Conservation (phyloP, 2,888 invertebrate species). For the Ophioninae sp. region DNA sequence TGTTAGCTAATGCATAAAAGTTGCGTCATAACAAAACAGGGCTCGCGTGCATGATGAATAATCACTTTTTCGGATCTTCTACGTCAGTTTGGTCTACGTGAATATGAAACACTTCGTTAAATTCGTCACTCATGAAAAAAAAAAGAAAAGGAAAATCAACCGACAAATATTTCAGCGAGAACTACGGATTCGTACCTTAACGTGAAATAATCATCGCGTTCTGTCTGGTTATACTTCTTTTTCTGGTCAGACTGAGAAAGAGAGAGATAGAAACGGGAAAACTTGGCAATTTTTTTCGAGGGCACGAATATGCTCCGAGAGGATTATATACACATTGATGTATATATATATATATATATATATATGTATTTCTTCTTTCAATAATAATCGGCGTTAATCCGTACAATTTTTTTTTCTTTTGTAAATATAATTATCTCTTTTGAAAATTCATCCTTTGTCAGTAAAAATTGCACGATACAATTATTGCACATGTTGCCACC, state of each 20-base stretch:
- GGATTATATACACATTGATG: conserved; percentile 61
- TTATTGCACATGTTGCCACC: conserved; percentile 74
- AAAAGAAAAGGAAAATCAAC: background rate
- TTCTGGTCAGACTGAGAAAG: conserved; percentile 50
- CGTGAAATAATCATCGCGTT: conserved; percentile 48
- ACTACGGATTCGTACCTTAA: conserved; percentile 54
- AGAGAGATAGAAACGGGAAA: conserved; percentile 36
- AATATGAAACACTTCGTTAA: conserved; percentile 26
- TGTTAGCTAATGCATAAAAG: background rate
- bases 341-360: conserved; percentile 71
- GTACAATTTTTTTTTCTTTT: conserved; percentile 68
- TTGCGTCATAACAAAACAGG: conserved; percentile 9
- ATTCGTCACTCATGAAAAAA: conserved; percentile 45
- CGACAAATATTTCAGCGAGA: conserved; percentile 8
- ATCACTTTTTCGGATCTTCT: conserved; percentile 17
- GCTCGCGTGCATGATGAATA: conserved; percentile 41
- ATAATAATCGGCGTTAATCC: conserved; percentile 63
- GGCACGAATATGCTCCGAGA: conserved; percentile 43
- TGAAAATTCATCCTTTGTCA: conserved; percentile 42
- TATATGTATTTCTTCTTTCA: conserved; percentile 63
- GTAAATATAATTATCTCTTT: conserved; percentile 69
- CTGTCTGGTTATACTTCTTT: conserved; percentile 39
- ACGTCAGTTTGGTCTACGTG: conserved; percentile 14
- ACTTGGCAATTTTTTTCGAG: conserved; percentile 46
- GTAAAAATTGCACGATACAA: conserved; percentile 71